Evolutionary conservation across 2,888 invertebrate genomes (phyloP), one percentile per base, ranked within the genome.

Genomic region (Sarcophaga caerulescens): DNA sequence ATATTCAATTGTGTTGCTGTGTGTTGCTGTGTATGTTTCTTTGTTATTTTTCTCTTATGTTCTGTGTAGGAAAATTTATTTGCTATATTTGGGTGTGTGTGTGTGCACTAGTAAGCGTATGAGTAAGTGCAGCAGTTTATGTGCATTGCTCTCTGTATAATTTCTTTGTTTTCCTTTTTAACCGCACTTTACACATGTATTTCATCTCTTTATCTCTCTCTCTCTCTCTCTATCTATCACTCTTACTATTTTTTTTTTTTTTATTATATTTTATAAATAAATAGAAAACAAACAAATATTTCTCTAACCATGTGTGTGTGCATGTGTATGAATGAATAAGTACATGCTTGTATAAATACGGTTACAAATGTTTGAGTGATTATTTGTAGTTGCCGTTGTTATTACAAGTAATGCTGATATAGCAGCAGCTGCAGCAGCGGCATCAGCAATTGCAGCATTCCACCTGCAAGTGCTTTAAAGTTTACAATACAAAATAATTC

Each of bases 381-480:
- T 69, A 47, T 69, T n/a, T 47, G 19, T 60, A 14, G 52, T 52
- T 52, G 52, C 17, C 17, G 21, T 57, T 70, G 35, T 59, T 59
- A 19, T 25, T 70, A 52, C 23, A 69, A 69, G 23, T 69, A 52
- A 69, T 70, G 52, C 35, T 59, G 70, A 70, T 17, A 52, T 52
- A 1, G 52, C 52, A 52, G 2, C 35, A 35, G 10, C 8, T 35
- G 2, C 35, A 35, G 8, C 35, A 10, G 8, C 35, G 10, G 8
- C 35, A 35, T 1, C 10, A 35, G 47, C 52, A 52, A 52, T 5
- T 4, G 4, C 12, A 52, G 52, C 17, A 14, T 70, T 23, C 69
- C 69, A 69, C 69, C 69, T 52, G 25, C n/a, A 70, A 70, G 70
- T 70, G 11, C 35, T 70, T 57, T 35, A 59, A 59, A 52, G 52